These are phyloP conservation scores for Erpobdella octoculata DNA, from an alignment of 2,888 invertebrate species.

Conservation along the genomic window DNA sequence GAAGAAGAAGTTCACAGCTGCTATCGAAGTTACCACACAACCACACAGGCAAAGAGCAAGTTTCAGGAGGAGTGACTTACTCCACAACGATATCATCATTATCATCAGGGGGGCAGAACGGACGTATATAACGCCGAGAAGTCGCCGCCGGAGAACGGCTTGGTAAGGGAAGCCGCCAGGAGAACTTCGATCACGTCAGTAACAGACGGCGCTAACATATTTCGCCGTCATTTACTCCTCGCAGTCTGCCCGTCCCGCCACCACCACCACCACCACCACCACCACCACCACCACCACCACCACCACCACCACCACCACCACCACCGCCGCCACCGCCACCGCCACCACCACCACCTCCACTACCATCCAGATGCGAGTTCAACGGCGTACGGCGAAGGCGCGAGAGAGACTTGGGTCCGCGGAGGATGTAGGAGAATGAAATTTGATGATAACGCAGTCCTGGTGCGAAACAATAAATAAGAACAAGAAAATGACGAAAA, in stretches of 20 bases:
- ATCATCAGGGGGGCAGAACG: neutral
- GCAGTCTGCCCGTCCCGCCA: neutral
- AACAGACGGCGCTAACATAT: neutral
- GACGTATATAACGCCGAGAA: neutral
- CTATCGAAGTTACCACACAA: conserved; percentile 7
- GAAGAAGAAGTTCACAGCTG: conserved; percentile 2
- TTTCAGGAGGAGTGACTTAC: conserved; percentile 6
- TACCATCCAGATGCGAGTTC: too few species aligned
- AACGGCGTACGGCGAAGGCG: too few species aligned
- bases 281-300: conserved; percentile 3
- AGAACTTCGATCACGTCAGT: neutral
- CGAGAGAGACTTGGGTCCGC: too few species aligned
- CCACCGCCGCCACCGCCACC: neutral
- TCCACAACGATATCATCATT: neutral
- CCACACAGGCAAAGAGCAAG: too few species aligned
- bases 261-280: too few species aligned
- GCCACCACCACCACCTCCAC: neutral
- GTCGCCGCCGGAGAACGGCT: neutral
- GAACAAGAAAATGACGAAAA: neutral
- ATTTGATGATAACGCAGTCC: conserved; percentile 8
- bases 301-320: neutral
- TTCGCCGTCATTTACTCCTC: neutral
- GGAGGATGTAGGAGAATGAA: neutral
- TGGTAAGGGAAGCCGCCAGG: neutral
- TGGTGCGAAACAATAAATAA: conserved; percentile 15